phyloP scores from a whole-genome alignment of 2,888 invertebrate species.

The Caenorhabditis sp. region DNA sequence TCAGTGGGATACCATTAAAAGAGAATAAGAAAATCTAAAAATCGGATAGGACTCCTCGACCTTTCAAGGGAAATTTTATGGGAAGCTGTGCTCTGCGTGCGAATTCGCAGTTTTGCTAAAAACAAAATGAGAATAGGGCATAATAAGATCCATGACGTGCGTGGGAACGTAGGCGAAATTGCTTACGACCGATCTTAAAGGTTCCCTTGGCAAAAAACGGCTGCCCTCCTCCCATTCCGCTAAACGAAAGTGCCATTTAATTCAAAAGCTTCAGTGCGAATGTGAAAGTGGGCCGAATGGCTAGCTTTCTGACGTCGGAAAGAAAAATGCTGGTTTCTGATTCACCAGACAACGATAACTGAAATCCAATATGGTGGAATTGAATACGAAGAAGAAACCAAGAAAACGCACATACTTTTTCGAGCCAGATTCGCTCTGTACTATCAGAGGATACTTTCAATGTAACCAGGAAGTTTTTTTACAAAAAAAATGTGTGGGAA shows the following conservation, averaged over 20 bases:
- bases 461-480: neutral
- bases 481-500: neutral
- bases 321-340: constrained; percentile 8
- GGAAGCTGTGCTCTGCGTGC: too few relatives aligned
- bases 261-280: neutral
- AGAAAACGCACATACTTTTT: constrained; percentile 11
- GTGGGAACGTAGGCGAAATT: too few relatives aligned
- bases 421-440: neutral
- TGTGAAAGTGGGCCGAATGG: neutral
- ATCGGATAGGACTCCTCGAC: too few relatives aligned
- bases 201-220: too few relatives aligned
- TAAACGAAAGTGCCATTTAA: neutral
- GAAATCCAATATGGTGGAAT: neutral
- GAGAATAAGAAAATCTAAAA: too few relatives aligned
- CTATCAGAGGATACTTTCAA: neutral
- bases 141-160: too few relatives aligned
- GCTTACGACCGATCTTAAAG: too few relatives aligned
- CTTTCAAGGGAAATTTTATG: too few relatives aligned
- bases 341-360: constrained; percentile 1
- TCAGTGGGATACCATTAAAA: too few relatives aligned
- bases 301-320: neutral
- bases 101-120: too few relatives aligned
- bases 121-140: too few relatives aligned
- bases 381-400: neutral
- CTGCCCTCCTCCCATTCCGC: too few relatives aligned